Base-by-base conservation (phyloP, 2,888 invertebrate species). In the Drosophila monieri region DNA sequence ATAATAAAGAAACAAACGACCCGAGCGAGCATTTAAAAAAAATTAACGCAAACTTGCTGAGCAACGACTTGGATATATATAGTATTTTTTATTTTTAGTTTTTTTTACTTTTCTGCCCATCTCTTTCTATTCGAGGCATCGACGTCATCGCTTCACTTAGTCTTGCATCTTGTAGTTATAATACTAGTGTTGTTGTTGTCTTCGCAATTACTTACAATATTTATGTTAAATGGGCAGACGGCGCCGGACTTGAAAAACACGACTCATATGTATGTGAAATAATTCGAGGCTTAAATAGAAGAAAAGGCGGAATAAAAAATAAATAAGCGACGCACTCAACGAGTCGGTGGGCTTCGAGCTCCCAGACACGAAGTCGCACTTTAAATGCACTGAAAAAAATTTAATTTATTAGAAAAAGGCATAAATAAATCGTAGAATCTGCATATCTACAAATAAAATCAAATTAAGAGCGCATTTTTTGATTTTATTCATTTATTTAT, bases 1-100 rank as follows among this genome's bases (percentile, higher is more conserved):
- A 46, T 64, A 15, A 53, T 37, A 64, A 70, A 62, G 58, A 48
- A 52, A 55, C 71, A 61, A 76, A 67, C 61, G 73, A 55, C 60
- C 60, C 73, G 71, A 61, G 71, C 73, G 80, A 78, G 62, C 35
- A 35, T 35, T 79, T 83, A 74, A 54, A 48, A 77, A 70, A 73
- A 73, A 81, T 85, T 79, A 81, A 80, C 65, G 85, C 80, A 79
- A 80, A 83, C 60, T 80, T 79, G 85, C 80, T 85, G 77, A 80
- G 85, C 80, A 76, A 80, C 73, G 77, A 60, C 59, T 80, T 69
- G 47, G 51, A 41, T 53, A 32, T 61, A 43, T 10, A 64, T 43
- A 6, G 27, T 21, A 44, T 30, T 23, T 46, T 12, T 0, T 18
- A 15, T 41, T 15, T 41, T 41, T 41, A 41, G 35, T 27, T 27